phyloP scores from a whole-genome alignment of 2,888 invertebrate genomes.

The Archaeoteleia sp. region DNA sequence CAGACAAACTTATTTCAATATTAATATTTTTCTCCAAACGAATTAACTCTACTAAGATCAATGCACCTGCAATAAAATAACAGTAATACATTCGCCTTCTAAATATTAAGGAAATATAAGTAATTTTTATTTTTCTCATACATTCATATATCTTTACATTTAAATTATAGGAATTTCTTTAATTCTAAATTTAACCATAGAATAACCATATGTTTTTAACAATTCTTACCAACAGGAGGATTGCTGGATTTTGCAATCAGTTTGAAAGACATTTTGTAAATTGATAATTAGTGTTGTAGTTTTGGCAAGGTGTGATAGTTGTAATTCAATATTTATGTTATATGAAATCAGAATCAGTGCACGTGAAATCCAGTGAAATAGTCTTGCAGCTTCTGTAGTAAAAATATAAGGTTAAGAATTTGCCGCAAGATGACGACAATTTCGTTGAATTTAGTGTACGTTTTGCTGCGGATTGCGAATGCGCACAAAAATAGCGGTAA shows the following conservation, averaged over 20 bases:
- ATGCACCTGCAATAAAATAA: slow-evolving; percentile 59
- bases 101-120: background rate
- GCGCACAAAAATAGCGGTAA: too few relatives aligned
- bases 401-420: too few relatives aligned
- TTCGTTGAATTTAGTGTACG: too few relatives aligned
- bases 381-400: too few relatives aligned
- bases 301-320: too few relatives aligned
- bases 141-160: background rate
- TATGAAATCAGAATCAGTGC: too few relatives aligned
- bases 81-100: too few relatives aligned
- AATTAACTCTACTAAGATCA: slow-evolving; percentile 63
- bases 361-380: too few relatives aligned
- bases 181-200: slow-evolving; percentile 17
- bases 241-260: slow-evolving; percentile 61
- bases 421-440: too few relatives aligned
- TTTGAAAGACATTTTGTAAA: slow-evolving; percentile 60
- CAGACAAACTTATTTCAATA: slow-evolving; percentile 60
- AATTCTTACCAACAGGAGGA: slow-evolving; percentile 63
- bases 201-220: slow-evolving; percentile 13
- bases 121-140: background rate
- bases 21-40: slow-evolving; percentile 54
- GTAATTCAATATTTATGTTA: too few relatives aligned
- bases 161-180: slow-evolving; percentile 4
- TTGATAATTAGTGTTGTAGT: background rate
- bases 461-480: too few relatives aligned